phyloP scores from a whole-genome alignment of 1,140 invertebrate genomes.

The Monochamus saltuarius region DNA sequence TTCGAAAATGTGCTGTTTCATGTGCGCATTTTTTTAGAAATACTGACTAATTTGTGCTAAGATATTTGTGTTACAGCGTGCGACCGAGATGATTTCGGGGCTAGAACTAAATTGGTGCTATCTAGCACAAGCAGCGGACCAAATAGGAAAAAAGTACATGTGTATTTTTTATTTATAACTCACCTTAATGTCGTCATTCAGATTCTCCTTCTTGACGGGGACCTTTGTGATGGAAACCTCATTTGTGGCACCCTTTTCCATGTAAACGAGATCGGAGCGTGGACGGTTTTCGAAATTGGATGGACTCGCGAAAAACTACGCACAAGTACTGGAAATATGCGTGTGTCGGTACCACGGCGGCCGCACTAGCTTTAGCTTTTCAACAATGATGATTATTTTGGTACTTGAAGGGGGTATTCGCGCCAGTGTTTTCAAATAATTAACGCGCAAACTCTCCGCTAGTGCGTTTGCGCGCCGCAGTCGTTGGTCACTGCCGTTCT shows the following conservation, averaged over 20 bases:
- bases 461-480: conserved; percentile 7
- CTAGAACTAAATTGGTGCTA: neutral
- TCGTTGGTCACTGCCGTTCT: too few species aligned
- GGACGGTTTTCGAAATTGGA: conserved; percentile 2
- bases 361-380: conserved; percentile 8
- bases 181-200: conserved; percentile 41
- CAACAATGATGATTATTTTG: conserved; percentile 18
- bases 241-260: conserved; percentile 29
- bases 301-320: conserved; percentile 1
- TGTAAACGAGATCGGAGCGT: conserved; percentile 13
- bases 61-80: neutral
- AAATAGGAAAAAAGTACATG: too few species aligned
- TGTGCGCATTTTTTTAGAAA: neutral
- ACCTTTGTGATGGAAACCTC: conserved; percentile 32
- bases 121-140: too few species aligned
- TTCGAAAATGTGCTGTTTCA: neutral
- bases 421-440: neutral
- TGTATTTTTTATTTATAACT: neutral
- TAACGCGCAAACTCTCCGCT: conserved; percentile 18
- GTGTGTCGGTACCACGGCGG: neutral
- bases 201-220: conserved; percentile 32
- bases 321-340: conserved; percentile 2
- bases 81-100: neutral
- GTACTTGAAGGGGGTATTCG: conserved; percentile 13
- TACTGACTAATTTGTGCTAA: neutral